These are phyloP conservation scores for Dicentrarchus labrax DNA, from an alignment of 2,113 vertebrate species.

Conservation along the genomic window DNA sequence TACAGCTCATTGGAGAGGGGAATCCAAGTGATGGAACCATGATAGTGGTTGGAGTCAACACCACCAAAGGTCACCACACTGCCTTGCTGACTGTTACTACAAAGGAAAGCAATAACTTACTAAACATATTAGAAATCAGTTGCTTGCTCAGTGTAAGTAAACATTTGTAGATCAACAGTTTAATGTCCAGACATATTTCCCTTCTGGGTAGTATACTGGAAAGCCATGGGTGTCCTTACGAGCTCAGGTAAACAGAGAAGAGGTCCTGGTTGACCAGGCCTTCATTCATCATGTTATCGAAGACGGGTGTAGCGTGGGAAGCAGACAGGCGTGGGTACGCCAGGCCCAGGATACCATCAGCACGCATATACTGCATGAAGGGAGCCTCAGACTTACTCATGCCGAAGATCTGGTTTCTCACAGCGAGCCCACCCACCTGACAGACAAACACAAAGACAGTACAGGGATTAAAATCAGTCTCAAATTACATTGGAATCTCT, in stretches of 20 bases:
- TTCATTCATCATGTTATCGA: slow-evolving; percentile 75
- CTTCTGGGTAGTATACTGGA: background rate
- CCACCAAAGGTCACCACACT: slow-evolving; percentile 84
- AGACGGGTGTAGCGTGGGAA: slow-evolving; percentile 66
- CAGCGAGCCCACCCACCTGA: slow-evolving; percentile 64
- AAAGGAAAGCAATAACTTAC: slow-evolving; percentile 1
- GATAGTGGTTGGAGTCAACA: slow-evolving; percentile 75
- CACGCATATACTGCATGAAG: slow-evolving; percentile 64
- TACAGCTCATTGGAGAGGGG: slow-evolving; percentile 77
- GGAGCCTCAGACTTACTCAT: slow-evolving; percentile 78
- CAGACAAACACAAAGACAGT: background rate
- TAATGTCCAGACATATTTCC: background rate
- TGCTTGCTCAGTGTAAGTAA: background rate
- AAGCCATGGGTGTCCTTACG: slow-evolving; percentile 35
- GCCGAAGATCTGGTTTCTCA: slow-evolving; percentile 82
- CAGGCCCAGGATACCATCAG: slow-evolving; percentile 75
- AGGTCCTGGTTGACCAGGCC: slow-evolving; percentile 57
- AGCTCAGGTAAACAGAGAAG: slow-evolving; percentile 76
- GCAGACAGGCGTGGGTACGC: slow-evolving; percentile 63
- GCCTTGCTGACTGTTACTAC: slow-evolving; percentile 66
- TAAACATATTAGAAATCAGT: too few relatives aligned
- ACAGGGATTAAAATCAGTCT: background rate
- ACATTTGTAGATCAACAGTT: background rate
- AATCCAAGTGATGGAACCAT: slow-evolving; percentile 81
- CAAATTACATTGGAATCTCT: background rate